phyloP scores from a whole-genome alignment of 2,797 vertebrate species.

The Pantherophis alleghaniensis region DNA sequence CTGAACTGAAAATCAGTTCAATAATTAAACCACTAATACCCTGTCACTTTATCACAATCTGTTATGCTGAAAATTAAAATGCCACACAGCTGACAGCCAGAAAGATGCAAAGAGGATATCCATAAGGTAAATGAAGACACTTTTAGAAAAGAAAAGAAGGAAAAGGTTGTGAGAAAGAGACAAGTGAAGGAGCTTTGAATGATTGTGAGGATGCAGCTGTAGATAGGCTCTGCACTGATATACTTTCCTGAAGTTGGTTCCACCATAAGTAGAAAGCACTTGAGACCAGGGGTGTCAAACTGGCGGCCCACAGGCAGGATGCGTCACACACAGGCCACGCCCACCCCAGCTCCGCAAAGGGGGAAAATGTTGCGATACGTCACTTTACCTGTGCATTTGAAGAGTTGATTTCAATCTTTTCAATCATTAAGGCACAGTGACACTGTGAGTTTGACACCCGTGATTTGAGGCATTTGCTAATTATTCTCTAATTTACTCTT shows the following conservation, averaged over 20 bases:
- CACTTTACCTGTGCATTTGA: too few relatives aligned
- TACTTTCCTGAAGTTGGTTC: not conserved
- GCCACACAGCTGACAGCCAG: not conserved
- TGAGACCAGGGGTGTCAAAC: too few relatives aligned
- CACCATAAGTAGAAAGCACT: not conserved
- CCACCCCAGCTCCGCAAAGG: too few relatives aligned
- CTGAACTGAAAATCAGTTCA: not conserved
- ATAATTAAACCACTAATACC: not conserved
- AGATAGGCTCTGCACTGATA: not conserved
- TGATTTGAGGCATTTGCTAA: not conserved
- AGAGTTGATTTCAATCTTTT: too few relatives aligned
- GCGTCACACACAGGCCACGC: too few relatives aligned
- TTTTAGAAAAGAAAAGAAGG: not conserved
- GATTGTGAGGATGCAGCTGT: not conserved
- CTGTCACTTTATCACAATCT: not conserved
- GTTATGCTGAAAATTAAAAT: not conserved
- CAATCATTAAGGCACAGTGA: too few relatives aligned
- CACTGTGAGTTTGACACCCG: too few relatives aligned
- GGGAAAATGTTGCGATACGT: accelerated
- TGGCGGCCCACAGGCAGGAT: too few relatives aligned
- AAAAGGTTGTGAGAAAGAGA: not conserved
- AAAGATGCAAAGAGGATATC: not conserved
- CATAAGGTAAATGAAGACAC: not conserved
- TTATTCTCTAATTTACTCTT: not conserved
- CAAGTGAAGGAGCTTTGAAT: not conserved